These are phyloP conservation scores for Pemphigus obesinymphae DNA, from an alignment of 1,140 invertebrate genomes.

Conservation along the genomic window DNA sequence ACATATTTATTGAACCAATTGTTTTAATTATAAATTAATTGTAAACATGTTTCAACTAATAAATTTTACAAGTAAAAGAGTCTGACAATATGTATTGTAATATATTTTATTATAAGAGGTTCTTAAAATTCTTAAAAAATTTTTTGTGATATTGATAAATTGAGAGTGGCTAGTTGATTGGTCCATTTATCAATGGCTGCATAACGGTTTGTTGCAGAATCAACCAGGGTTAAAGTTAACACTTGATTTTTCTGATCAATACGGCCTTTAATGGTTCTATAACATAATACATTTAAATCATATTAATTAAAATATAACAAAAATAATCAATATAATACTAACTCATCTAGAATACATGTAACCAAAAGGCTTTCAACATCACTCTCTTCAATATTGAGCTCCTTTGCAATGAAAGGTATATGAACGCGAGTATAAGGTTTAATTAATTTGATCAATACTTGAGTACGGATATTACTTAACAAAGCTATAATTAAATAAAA, in stretches of 20 bases:
- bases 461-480: slow-evolving; percentile 94
- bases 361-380: slow-evolving; percentile 97
- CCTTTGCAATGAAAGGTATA: slow-evolving; percentile 96
- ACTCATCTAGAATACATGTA: slow-evolving; percentile 97
- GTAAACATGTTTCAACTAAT: background rate
- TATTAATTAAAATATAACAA: background rate
- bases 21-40: background rate
- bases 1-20: too few relatives aligned
- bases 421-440: slow-evolving; percentile 97
- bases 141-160: slow-evolving; percentile 83
- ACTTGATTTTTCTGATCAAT: slow-evolving; percentile 98
- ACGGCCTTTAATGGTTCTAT: slow-evolving; percentile 88
- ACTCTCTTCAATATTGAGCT: slow-evolving; percentile 90
- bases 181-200: slow-evolving; percentile 95
- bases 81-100: background rate
- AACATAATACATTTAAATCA: slow-evolving; percentile 42
- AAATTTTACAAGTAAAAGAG: background rate
- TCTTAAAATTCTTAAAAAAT: slow-evolving; percentile 54
- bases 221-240: slow-evolving; percentile 78
- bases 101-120: slow-evolving; percentile 15
- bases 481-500: slow-evolving; percentile 64
- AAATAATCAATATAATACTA: slow-evolving; percentile 49
- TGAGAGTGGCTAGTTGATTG: slow-evolving; percentile 79
- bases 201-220: slow-evolving; percentile 78
- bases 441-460: slow-evolving; percentile 92